Evolutionary conservation across 2,888 invertebrate genomes (phyloP).

Genomic region (Cheiracanthium punctorium): DNA sequence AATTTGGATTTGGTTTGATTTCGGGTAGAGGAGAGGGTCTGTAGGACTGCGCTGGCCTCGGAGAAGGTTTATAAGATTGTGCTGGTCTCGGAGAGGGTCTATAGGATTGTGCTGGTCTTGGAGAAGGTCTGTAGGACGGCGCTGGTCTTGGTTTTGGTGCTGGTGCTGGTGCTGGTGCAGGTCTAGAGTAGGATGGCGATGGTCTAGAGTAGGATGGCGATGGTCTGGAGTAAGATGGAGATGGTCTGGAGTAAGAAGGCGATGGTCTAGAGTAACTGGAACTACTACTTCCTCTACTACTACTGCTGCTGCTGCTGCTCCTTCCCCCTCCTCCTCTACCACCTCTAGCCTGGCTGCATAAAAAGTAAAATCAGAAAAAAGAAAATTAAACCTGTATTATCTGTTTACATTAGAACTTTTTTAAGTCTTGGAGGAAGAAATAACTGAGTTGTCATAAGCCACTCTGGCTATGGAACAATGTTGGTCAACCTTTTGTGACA

Average conservation of each 20-base stretch:
- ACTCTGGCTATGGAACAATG: too few species aligned
- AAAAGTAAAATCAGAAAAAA: background rate
- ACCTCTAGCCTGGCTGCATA: background rate
- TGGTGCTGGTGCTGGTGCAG: too few species aligned
- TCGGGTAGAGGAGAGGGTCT: background rate
- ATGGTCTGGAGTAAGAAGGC: background rate
- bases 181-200: background rate
- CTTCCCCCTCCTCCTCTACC: background rate
- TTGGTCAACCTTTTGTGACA: too few species aligned
- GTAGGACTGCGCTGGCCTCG: background rate
- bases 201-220: background rate
- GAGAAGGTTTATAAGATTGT: background rate
- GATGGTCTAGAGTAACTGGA: background rate
- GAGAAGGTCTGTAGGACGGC: background rate
- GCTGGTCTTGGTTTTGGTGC: too few species aligned
- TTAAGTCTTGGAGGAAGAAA: too few species aligned
- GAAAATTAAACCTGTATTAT: too few species aligned
- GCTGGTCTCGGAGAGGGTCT: background rate
- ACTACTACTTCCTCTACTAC: constrained; percentile 38
- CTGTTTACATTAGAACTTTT: too few species aligned
- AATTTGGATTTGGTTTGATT: too few species aligned
- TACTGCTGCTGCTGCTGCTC: constrained; percentile 4
- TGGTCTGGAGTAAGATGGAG: background rate
- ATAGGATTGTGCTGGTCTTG: too few species aligned
- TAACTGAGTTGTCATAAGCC: too few species aligned